Evolutionary conservation across 35 echinoderm and acorn worm species (phyloP), one percentile per base, ranked within the genome.

Genomic region (Lytechinus pictus): DNA sequence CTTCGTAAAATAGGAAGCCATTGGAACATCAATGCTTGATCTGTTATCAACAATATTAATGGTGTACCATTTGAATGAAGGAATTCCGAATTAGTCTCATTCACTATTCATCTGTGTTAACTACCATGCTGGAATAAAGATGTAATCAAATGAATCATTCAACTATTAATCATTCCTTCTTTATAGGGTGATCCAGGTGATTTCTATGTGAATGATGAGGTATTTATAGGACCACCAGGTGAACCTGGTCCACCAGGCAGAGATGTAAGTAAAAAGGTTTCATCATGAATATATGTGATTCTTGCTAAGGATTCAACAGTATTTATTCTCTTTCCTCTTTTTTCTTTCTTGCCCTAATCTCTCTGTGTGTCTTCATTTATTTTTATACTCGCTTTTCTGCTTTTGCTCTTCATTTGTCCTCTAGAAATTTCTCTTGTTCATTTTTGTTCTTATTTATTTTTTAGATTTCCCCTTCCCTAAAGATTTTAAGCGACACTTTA

Each of bases 201-300:
- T 94, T 55, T 93, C 53, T 93, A 10, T 53, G 29, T 94, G 10
- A 52, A 94, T 87, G 95, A 92, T 9, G 95, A 96, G 12, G 91
- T 60, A 24, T 94, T 91, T 92, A 94, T 96, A 52, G 95, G 95
- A 10, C 95, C 95, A 14, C 95, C 95, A 27, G 95, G 95, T 9
- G 27, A 53, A 14, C 61, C 60, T 55, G 95, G 95, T 33, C 91
- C 28, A 27, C 91, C 92, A 93, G 60, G 95, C 33, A 94, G 86
- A 86, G 91, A 94, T 93, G 66, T 79, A 79, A 79, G 66, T 79
- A 24, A 24, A 79, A 7, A 16, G 66, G 8, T 19, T 24, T 19
- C 4, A 79, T n/a, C 66, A 24, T 3, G 66, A 79, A 24, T 4
- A 79, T 24, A 24, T 79, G 21, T 24, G 16, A 24, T 16, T 79